Evolutionary conservation across 2,888 invertebrate genomes (phyloP), one percentile per base, ranked within the genome.

Genomic region (Hetaerina titia): DNA sequence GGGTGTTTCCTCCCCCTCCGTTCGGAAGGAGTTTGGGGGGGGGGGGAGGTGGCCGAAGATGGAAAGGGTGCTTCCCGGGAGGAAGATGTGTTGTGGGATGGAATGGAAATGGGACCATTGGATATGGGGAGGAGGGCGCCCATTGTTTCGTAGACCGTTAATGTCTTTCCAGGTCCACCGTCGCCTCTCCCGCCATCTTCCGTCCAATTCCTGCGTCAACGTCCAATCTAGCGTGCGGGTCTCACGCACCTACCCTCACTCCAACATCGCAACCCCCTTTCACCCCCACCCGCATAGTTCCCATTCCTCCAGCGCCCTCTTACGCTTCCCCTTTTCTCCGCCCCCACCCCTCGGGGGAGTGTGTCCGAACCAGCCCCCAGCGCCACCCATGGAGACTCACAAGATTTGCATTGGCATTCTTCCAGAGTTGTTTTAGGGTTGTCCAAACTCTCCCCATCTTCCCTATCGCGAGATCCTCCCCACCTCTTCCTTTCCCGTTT

Each of bases 371-470:
- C 5, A 69, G 22, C n/a, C 69, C 15, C 57, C 22, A 4, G 11
- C 25, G 60, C 90, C 90, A 63, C 63, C 90, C 90, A 31, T 31
- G 19, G 90, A 63, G 60, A 63, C 31, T 90, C 69, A 63, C 60
- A 31, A 45, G 63, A 90, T 90, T 90, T 64, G 90, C 90, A 90
- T 90, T 90, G 90, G 90, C 90, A 90, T 90, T 64, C 90, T 90
- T 90, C 90, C 90, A 64, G 45, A 90, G 63, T 90, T 90, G 90
- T 90, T 90, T 90, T 64, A 56, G 90, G 90, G 90, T 63, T 63
- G 60, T 90, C n/a, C 90, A 31, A 58, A 19, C 63, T 90, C 90
- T 22, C 64, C 64, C 90, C 45, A 22, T 69, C 69, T 63, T 31
- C 63, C 31, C 64, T 64, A 90, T 57, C 17, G 57, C 58, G 7